These are phyloP conservation scores for Rhynchotus rufescens DNA, from an alignment of 2,797 vertebrate genomes.

Conservation along the genomic window DNA sequence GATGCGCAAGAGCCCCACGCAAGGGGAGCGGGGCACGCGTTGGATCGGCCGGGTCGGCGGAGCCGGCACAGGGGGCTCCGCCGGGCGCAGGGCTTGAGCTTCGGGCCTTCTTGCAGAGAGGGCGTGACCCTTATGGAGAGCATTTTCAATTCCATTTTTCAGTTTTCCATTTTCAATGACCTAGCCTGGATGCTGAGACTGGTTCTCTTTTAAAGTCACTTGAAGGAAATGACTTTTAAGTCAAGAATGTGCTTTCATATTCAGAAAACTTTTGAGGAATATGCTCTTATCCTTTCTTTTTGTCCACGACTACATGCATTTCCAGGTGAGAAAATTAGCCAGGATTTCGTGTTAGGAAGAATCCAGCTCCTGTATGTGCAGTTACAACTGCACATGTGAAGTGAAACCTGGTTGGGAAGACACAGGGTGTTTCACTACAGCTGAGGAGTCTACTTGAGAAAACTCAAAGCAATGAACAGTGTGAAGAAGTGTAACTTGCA, in stretches of 20 bases:
- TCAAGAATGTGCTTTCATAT: not conserved
- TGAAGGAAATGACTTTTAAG: constrained; percentile 1
- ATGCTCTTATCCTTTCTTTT: not conserved
- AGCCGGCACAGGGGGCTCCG: not conserved
- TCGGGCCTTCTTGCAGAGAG: not conserved
- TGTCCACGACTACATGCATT: not conserved
- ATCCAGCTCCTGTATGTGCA: not conserved
- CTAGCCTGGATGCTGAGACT: not conserved
- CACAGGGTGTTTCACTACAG: not conserved
- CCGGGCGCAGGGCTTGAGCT: not conserved
- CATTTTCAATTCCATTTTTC: too few species aligned
- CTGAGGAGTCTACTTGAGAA: not conserved
- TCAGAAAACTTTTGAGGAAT: not conserved
- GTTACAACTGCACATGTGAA: not conserved
- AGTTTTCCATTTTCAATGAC: not conserved
- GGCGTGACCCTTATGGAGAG: not conserved
- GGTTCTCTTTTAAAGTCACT: constrained; percentile 26
- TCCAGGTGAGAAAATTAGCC: constrained; percentile 1
- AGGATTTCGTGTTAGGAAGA: not conserved
- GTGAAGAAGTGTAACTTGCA: not conserved
- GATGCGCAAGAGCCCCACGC: not conserved
- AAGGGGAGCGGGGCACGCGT: not conserved
- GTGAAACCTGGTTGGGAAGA: not conserved
- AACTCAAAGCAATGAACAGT: not conserved
- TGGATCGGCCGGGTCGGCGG: not conserved